Evolutionary conservation across 2,888 invertebrate species (phyloP).

Genomic region (Apamea epomidion): DNA sequence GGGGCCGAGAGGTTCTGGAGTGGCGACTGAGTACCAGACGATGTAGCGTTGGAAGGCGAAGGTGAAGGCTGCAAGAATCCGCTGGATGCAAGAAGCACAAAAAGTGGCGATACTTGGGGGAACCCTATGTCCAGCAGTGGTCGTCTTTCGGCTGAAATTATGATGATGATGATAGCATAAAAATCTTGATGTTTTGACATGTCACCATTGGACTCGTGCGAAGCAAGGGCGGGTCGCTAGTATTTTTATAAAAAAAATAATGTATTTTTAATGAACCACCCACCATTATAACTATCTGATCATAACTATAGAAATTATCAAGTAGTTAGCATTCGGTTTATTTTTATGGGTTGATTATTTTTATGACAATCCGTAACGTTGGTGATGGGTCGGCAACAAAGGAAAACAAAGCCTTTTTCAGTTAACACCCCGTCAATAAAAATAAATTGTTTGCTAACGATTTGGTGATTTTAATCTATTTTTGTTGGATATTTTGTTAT

Average conservation of each 20-base stretch:
- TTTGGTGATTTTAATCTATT: slow-evolving; percentile 10
- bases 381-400: slow-evolving; percentile 42
- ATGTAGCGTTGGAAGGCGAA: too few relatives aligned
- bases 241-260: slow-evolving; percentile 20
- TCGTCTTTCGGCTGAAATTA: too few relatives aligned
- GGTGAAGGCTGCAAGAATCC: too few relatives aligned
- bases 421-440: slow-evolving; percentile 29
- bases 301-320: slow-evolving; percentile 14
- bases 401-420: not conserved
- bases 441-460: not conserved
- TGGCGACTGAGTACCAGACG: too few relatives aligned
- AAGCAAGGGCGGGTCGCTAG: not conserved
- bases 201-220: not conserved
- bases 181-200: not conserved
- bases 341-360: slow-evolving; percentile 26
- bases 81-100: too few relatives aligned
- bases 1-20: too few relatives aligned
- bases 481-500: not conserved
- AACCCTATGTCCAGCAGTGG: too few relatives aligned
- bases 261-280: slow-evolving; percentile 42
- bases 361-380: slow-evolving; percentile 35
- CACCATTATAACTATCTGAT: slow-evolving; percentile 25
- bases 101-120: too few relatives aligned
- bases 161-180: not conserved
- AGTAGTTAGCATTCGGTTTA: slow-evolving; percentile 5